Evolutionary conservation across 2,797 vertebrate species (phyloP).

Genomic region (Tangara arthus): DNA sequence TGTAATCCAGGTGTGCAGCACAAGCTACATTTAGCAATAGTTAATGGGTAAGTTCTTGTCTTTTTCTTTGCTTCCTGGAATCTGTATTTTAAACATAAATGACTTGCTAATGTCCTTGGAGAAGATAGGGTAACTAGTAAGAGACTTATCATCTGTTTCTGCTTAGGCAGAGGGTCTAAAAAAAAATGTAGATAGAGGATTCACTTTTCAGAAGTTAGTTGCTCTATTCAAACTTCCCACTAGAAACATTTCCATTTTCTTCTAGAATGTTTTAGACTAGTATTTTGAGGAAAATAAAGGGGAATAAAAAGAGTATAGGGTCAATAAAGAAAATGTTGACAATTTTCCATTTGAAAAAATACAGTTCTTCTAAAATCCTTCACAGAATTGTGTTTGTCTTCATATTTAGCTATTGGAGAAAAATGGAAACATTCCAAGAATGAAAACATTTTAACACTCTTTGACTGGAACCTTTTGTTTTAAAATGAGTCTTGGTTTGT

Average conservation of each 20-base stretch:
- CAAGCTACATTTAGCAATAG: background rate
- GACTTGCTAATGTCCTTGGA: background rate
- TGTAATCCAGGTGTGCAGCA: constrained; percentile 4
- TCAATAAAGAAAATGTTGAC: background rate
- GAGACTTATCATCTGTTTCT: background rate
- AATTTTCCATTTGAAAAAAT: constrained; percentile 11
- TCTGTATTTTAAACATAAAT: background rate
- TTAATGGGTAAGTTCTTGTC: background rate
- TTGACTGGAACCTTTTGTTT: constrained; percentile 25
- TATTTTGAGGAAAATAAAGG: background rate
- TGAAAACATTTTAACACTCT: background rate
- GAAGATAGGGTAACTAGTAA: background rate
- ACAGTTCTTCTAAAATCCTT: background rate
- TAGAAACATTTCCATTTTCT: background rate
- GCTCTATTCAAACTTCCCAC: background rate
- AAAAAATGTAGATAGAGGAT: background rate
- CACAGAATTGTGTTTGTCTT: background rate
- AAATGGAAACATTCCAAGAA: background rate
- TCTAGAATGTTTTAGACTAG: background rate
- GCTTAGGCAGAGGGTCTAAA: background rate
- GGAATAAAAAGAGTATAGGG: background rate
- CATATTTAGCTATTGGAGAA: background rate
- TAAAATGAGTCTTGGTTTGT: background rate
- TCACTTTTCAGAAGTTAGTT: background rate
- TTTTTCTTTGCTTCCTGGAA: background rate